phyloP scores from a whole-genome alignment of 2,888 invertebrate genomes.

The Eilema griseolum region DNA sequence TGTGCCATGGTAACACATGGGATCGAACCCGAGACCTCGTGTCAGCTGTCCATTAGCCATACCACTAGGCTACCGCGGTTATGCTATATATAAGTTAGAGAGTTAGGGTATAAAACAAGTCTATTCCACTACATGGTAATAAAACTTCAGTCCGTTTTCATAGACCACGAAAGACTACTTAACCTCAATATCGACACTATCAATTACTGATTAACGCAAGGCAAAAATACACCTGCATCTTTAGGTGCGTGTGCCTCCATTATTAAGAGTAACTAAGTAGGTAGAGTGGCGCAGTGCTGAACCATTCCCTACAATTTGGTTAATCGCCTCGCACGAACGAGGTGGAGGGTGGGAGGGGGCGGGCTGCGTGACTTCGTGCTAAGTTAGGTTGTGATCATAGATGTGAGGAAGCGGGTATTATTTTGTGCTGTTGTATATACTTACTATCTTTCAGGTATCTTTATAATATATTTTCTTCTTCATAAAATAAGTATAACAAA shows the following conservation, averaged over 20 bases:
- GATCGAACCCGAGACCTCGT: too few species aligned
- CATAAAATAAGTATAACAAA: too few species aligned
- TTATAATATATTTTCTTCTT: too few species aligned
- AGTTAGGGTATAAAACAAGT: too few species aligned
- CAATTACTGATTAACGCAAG: constrained; percentile 27
- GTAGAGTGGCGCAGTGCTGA: constrained; percentile 67
- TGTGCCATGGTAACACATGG: too few species aligned
- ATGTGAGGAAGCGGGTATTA: constrained; percentile 18
- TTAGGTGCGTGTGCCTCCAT: constrained; percentile 48
- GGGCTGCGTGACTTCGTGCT: constrained; percentile 67
- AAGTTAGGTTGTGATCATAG: constrained; percentile 48
- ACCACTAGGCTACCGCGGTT: too few species aligned
- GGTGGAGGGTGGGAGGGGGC: constrained; percentile 28
- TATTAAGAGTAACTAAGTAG: constrained; percentile 53
- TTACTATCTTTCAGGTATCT: not conserved
- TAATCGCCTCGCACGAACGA: constrained; percentile 67
- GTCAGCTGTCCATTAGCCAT: too few species aligned
- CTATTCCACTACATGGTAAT: too few species aligned
- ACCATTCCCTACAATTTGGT: constrained; percentile 73
- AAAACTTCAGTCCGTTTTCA: not conserved
- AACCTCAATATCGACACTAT: constrained; percentile 13
- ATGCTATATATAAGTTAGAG: too few species aligned
- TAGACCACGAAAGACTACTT: not conserved
- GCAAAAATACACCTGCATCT: constrained; percentile 41
- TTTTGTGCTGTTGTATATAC: not conserved